These are phyloP conservation scores for Pangasius macronema DNA, from an alignment of 2,797 vertebrate species.

Conservation along the genomic window DNA sequence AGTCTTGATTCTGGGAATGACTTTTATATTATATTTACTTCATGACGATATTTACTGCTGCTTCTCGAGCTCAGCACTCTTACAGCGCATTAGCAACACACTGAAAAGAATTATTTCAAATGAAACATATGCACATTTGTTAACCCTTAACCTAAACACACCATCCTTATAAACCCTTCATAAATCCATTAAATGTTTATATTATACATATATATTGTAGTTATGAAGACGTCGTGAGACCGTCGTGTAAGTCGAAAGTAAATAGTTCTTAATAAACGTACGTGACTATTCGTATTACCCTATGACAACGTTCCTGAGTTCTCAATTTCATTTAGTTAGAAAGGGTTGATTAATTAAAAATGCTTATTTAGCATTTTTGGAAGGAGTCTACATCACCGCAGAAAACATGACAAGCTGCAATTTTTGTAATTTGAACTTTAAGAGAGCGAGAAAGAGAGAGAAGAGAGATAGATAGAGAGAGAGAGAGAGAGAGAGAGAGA, in stretches of 20 bases:
- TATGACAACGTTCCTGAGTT: neutral
- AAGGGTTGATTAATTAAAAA: neutral
- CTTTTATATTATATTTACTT: conserved; percentile 29
- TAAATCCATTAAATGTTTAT: neutral
- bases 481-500: no score
- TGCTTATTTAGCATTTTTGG: neutral
- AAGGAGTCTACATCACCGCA: neutral
- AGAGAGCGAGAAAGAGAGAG: neutral
- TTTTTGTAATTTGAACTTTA: neutral
- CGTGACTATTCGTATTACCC: no score
- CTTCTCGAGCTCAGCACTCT: neutral
- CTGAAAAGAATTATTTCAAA: neutral
- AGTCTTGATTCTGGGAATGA: conserved; percentile 13
- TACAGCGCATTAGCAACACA: neutral
- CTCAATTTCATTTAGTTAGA: neutral
- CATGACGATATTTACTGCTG: neutral
- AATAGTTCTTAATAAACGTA: no score
- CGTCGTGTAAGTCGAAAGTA: no score
- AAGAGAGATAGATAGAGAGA: no score
- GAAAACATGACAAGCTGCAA: neutral
- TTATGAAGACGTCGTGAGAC: no score
- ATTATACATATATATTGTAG: no score
- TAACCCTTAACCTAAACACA: neutral
- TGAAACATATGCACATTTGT: neutral
- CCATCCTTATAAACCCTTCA: no score